These are phyloP conservation scores for Dryocosmus kuriphilus DNA, from an alignment of 2,888 invertebrate genomes.

Conservation along the genomic window DNA sequence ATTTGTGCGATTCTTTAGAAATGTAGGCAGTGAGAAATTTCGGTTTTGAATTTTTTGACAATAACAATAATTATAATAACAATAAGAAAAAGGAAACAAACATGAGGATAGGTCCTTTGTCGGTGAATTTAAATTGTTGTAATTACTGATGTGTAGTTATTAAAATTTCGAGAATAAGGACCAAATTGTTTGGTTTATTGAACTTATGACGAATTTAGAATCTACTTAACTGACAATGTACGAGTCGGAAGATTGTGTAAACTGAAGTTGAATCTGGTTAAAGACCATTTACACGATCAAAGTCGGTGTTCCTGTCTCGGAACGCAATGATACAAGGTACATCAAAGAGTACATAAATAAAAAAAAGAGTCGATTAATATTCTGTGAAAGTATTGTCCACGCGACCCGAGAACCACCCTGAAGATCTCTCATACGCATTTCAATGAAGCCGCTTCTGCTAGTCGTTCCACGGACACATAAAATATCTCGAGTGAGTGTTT, in stretches of 20 bases:
- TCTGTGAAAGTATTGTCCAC: constrained; percentile 72
- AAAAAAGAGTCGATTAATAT: constrained; percentile 67
- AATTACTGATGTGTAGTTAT: not conserved
- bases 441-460: constrained; percentile 40
- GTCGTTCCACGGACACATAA: constrained; percentile 1
- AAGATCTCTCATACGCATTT: constrained; percentile 54
- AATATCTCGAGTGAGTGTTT: constrained; percentile 16
- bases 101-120: not conserved
- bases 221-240: not conserved
- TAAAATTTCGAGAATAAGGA: not conserved
- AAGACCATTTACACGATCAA: not conserved
- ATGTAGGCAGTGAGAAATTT: not conserved
- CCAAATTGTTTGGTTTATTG: not conserved
- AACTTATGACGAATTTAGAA: not conserved
- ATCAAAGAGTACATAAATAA: constrained; percentile 21
- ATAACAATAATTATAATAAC: not conserved
- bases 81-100: not conserved
- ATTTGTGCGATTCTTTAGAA: not conserved
- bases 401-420: constrained; percentile 69
- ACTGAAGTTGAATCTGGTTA: not conserved
- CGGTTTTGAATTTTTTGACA: not conserved
- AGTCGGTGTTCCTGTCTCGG: not conserved
- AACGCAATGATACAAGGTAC: not conserved
- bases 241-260: not conserved
- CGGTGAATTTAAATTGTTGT: constrained; percentile 9